Percentiles rank a stretch among this genome's conserved stretches.
Evolutionary conservation across 2,113 vertebrate species (phyloP).

Genomic region (Trichomycterus rosablanca): DNA sequence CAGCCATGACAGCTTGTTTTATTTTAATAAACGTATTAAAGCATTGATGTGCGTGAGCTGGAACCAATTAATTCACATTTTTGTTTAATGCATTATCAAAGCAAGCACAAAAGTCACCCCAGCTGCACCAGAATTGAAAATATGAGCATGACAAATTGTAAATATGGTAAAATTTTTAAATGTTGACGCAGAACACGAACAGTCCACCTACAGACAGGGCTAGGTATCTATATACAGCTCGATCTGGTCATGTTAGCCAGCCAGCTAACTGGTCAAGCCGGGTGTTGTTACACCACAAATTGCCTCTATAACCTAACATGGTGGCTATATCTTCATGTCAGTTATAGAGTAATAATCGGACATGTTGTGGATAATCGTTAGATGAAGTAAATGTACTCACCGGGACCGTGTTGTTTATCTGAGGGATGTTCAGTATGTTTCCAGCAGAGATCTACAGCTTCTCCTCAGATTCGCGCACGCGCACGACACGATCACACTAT

Average conservation of each 20-base stretch:
- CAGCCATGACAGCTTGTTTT: too few relatives aligned
- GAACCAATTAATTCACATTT: too few relatives aligned
- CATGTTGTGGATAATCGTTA: background rate
- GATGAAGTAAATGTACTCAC: conserved; percentile 47
- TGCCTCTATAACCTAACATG: background rate
- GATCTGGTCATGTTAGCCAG: conserved; percentile 43
- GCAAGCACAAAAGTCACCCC: background rate
- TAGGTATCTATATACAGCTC: conserved; percentile 13
- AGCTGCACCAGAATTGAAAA: too few relatives aligned
- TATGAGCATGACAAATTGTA: conserved; percentile 1
- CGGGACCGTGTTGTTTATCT: conserved; percentile 46
- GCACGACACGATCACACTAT: too few relatives aligned
- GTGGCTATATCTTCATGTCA: background rate
- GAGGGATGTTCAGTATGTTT: conserved; percentile 49
- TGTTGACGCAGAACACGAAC: too few relatives aligned
- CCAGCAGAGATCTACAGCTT: conserved; percentile 63
- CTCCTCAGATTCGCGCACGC: conserved; percentile 63
- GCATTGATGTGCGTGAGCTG: too few relatives aligned
- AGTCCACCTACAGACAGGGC: too few relatives aligned
- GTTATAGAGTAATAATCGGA: background rate
- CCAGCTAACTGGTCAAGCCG: conserved; percentile 22
- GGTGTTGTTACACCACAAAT: background rate
- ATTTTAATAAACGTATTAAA: too few relatives aligned
- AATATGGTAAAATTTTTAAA: too few relatives aligned
- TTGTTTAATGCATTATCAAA: too few relatives aligned